Evolutionary conservation across 2,888 invertebrate genomes (phyloP).

Genomic region (Sphaerophoria rueppellii): DNA sequence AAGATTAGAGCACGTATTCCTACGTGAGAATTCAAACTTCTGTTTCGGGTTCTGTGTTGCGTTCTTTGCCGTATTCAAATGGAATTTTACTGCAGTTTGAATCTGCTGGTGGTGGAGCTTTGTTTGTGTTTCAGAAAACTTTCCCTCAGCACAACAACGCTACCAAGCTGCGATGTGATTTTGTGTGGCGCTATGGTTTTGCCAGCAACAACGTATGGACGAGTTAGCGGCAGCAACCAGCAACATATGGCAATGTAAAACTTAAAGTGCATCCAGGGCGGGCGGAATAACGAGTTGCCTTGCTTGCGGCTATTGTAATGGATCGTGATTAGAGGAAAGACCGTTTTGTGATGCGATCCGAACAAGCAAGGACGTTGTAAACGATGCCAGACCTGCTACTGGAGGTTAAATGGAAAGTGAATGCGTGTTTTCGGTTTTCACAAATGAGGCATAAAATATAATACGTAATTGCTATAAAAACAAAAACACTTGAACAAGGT

Average conservation of each 20-base stretch:
- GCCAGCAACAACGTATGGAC: not conserved
- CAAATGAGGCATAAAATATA: slow-evolving; percentile 24
- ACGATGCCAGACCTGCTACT: not conserved
- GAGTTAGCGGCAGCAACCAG: not conserved
- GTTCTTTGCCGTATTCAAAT: slow-evolving; percentile 13
- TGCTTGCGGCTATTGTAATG: slow-evolving; percentile 26
- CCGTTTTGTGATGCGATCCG: slow-evolving; percentile 5
- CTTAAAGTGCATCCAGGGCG: too few species aligned
- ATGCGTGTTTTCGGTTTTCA: slow-evolving; percentile 46
- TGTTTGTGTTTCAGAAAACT: slow-evolving; percentile 49
- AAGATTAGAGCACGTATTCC: slow-evolving; percentile 66
- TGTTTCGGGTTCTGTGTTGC: not conserved
- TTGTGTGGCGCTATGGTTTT: not conserved
- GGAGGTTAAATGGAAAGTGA: slow-evolving; percentile 53
- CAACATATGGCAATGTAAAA: too few species aligned
- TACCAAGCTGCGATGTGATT: not conserved
- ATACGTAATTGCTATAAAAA: not conserved
- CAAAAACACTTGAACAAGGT: not conserved
- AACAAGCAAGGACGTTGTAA: slow-evolving; percentile 36
- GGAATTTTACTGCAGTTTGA: slow-evolving; percentile 13
- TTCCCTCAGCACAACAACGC: slow-evolving; percentile 2
- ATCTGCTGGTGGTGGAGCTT: not conserved
- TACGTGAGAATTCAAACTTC: slow-evolving; percentile 65
- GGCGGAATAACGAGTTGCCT: not conserved
- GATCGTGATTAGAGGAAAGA: slow-evolving; percentile 11